phyloP scores from a whole-genome alignment of 92 coral and sea anemone species.

The Paragorgia papillata region DNA sequence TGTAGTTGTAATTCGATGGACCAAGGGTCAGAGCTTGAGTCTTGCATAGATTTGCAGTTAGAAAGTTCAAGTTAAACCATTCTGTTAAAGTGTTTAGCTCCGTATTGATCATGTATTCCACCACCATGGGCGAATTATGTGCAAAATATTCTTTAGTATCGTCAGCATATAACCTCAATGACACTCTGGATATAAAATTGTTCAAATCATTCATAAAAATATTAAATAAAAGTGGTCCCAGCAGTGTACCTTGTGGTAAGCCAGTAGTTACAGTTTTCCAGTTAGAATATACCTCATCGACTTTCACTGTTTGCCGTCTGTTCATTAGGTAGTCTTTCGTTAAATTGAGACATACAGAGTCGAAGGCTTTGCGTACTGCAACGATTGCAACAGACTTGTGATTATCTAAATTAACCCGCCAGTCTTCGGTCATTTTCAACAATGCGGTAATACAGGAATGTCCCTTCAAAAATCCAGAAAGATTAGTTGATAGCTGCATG shows the following conservation, averaged over 20 bases:
- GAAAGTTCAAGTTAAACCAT: conserved; percentile 29
- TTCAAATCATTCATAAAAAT: conserved; percentile 39
- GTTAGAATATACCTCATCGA: conserved; percentile 17
- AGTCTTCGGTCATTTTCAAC: conserved; percentile 50
- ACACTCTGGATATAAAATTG: conserved; percentile 6
- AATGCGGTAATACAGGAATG: conserved; percentile 47
- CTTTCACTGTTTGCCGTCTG: conserved; percentile 30
- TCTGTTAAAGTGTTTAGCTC: conserved; percentile 12
- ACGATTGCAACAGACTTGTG: conserved; percentile 43
- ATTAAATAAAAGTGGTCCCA: conserved; percentile 39
- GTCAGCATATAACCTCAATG: conserved; percentile 26
- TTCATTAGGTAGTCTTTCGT: conserved; percentile 22
- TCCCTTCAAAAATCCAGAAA: conserved; percentile 55
- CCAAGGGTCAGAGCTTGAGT: conserved; percentile 44
- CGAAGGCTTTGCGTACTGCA: conserved; percentile 52
- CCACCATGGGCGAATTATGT: conserved; percentile 12
- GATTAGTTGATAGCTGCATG: conserved; percentile 39
- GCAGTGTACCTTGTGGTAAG: conserved; percentile 30
- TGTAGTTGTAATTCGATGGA: conserved; percentile 36
- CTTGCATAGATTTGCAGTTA: conserved; percentile 39
- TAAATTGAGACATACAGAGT: conserved; percentile 19
- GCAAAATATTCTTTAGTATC: conserved; percentile 16
- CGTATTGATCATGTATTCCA: background rate
- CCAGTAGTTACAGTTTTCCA: conserved; percentile 23
- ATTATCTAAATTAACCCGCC: conserved; percentile 25